Percentiles rank a stretch among this genome's conserved stretches.
phyloP scores from a whole-genome alignment of 2,797 vertebrate genomes.

The Karalla daura region DNA sequence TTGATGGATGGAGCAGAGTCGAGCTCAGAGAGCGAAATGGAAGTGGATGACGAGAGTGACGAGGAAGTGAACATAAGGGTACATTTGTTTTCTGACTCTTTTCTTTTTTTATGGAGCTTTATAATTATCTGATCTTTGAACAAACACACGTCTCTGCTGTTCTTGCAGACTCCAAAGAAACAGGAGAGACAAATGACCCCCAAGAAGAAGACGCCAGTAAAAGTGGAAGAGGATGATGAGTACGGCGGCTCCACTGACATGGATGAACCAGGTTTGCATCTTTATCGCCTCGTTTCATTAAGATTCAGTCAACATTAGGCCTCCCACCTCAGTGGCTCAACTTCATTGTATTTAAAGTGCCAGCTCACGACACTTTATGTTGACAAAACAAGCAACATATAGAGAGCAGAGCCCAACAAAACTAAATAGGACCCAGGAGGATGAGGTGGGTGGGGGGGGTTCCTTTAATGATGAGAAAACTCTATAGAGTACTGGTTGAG shows the following conservation, averaged over 20 bases:
- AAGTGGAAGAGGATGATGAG: slow-evolving; percentile 71
- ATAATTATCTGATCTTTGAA: too few relatives aligned
- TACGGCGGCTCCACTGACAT: slow-evolving; percentile 87
- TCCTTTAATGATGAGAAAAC: too few relatives aligned
- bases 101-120: not conserved
- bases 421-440: too few relatives aligned
- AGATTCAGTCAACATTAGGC: not conserved
- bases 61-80: slow-evolving; percentile 72
- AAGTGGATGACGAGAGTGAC: slow-evolving; percentile 79
- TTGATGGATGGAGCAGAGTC: slow-evolving; percentile 87
- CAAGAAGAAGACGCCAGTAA: slow-evolving; percentile 63
- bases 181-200: slow-evolving; percentile 56
- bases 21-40: slow-evolving; percentile 85
- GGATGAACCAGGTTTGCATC: slow-evolving; percentile 80
- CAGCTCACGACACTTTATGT: too few relatives aligned
- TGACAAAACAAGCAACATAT: too few relatives aligned
- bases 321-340: not conserved
- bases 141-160: not conserved
- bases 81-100: not conserved
- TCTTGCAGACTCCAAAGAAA: slow-evolving; percentile 64
- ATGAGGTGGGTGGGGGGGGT: too few relatives aligned
- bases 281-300: not conserved
- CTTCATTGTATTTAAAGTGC: too few relatives aligned
- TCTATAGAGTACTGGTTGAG: too few relatives aligned
- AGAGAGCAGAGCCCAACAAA: too few relatives aligned